These are phyloP conservation scores for Onychostruthus taczanowskii DNA, from an alignment of 2,113 vertebrate species.

Conservation along the genomic window DNA sequence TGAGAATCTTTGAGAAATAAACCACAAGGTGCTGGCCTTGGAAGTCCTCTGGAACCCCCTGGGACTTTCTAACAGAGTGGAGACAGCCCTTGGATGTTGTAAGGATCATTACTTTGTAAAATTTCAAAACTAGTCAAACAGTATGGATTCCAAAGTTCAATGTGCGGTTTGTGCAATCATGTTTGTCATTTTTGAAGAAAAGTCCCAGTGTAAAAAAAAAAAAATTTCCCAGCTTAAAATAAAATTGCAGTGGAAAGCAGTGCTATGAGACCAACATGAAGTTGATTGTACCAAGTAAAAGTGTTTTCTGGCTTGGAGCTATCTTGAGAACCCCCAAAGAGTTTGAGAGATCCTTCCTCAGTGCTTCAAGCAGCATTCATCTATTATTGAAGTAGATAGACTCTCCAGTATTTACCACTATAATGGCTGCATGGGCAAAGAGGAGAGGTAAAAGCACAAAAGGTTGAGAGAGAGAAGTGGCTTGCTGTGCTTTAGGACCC, in stretches of 20 bases:
- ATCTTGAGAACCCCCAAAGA: neutral
- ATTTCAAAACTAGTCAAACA: neutral
- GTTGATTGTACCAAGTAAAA: neutral
- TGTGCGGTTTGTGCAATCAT: neutral
- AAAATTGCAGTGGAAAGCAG: neutral
- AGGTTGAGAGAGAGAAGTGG: neutral
- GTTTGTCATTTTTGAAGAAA: neutral
- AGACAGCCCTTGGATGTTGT: neutral
- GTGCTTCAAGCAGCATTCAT: neutral
- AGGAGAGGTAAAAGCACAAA: neutral
- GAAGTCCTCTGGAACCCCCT: neutral
- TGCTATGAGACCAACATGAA: neutral
- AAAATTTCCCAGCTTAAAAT: neutral
- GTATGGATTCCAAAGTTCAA: neutral
- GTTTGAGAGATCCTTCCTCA: neutral
- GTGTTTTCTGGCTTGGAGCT: neutral
- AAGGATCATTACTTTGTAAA: neutral
- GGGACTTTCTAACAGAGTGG: fast-evolving
- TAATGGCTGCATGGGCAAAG: neutral
- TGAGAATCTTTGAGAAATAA: neutral
- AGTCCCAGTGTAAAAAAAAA: neutral
- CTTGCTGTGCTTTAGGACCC: neutral
- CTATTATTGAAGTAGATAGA: neutral
- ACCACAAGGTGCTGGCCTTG: neutral
- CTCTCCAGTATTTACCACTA: neutral